phyloP scores from a whole-genome alignment of 1,140 invertebrate genomes.

The Eumeta japonica region DNA sequence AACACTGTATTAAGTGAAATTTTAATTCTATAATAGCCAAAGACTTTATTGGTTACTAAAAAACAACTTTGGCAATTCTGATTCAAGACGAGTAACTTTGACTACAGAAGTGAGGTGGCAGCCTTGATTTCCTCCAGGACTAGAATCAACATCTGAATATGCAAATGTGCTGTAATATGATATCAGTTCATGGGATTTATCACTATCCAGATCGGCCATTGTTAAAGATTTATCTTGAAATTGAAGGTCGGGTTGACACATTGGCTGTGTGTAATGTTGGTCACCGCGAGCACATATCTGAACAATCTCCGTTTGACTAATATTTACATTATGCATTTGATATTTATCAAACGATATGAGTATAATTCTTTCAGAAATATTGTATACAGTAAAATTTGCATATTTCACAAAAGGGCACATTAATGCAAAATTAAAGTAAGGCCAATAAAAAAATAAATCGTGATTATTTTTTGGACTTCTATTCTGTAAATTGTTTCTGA shows the following conservation, averaged over 20 bases:
- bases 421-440: conserved; percentile 35
- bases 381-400: conserved; percentile 49
- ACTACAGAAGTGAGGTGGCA: conserved; percentile 65
- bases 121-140: conserved; percentile 44
- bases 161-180: conserved; percentile 69
- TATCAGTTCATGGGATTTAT: conserved; percentile 72
- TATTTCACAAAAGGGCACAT: conserved; percentile 48
- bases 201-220: conserved; percentile 70
- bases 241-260: conserved; percentile 71
- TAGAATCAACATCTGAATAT: conserved; percentile 41
- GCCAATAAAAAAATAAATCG: conserved; percentile 42
- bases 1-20: conserved; percentile 11
- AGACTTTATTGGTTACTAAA: conserved; percentile 24
- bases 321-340: conserved; percentile 70
- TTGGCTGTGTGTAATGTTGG: conserved; percentile 38
- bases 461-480: conserved; percentile 42
- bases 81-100: conserved; percentile 65
- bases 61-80: conserved; percentile 68
- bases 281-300: conserved; percentile 65
- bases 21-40: no score
- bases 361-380: conserved; percentile 69
- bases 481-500: conserved; percentile 45
- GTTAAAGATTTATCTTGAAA: conserved; percentile 69
- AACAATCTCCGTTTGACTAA: conserved; percentile 69
- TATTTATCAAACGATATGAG: conserved; percentile 73